These are phyloP conservation scores for Amphipoea oculea DNA, from an alignment of 2,888 invertebrate species.

Conservation along the genomic window DNA sequence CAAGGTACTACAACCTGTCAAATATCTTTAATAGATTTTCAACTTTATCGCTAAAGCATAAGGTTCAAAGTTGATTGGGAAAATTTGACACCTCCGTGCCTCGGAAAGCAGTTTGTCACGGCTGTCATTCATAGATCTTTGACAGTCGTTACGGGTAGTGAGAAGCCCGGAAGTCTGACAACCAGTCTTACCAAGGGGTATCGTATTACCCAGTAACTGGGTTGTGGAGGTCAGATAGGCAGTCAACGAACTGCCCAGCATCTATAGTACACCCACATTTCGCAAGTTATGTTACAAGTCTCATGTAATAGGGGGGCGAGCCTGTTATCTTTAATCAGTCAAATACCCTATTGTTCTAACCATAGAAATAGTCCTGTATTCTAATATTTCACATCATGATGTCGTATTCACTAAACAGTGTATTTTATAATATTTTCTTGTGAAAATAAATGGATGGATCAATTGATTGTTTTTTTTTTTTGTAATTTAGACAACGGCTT, in stretches of 20 bases:
- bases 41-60: no score
- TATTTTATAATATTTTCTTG: slow-evolving; percentile 5
- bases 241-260: neutral
- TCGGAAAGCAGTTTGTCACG: neutral
- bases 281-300: no score
- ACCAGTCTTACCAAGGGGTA: neutral
- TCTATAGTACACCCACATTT: no score
- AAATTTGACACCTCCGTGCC: neutral
- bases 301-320: no score
- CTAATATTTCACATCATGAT: slow-evolving; percentile 11
- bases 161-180: neutral
- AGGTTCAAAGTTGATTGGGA: no score
- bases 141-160: neutral
- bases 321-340: neutral
- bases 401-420: neutral
- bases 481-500: no score
- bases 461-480: neutral
- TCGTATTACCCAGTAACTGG: neutral
- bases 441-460: slow-evolving; percentile 32
- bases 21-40: no score
- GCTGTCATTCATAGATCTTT: neutral
- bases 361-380: slow-evolving; percentile 2
- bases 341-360: neutral
- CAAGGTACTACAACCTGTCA: no score
- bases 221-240: neutral